phyloP scores from a whole-genome alignment of 2,888 invertebrate species.

The Hydrotaea cyrtoneurina region DNA sequence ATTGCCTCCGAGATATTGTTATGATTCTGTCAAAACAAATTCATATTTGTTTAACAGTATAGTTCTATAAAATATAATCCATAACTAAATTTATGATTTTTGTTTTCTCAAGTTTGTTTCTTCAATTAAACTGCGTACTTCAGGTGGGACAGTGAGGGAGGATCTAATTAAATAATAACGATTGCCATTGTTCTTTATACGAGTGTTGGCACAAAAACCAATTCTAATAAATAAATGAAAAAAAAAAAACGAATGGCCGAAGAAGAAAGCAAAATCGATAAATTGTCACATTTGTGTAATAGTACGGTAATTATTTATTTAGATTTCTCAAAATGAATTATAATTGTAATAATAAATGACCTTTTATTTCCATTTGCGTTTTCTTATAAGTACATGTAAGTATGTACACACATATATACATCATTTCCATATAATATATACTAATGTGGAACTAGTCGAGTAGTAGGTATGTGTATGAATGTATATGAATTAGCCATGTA shows the following conservation, averaged over 20 bases:
- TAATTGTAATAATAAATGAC: constrained; percentile 29
- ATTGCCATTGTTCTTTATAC: not conserved
- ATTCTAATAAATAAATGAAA: not conserved
- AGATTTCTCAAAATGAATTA: constrained; percentile 10
- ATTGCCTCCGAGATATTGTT: no score
- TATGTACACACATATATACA: not conserved
- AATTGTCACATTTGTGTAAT: constrained; percentile 36
- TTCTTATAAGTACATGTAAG: not conserved
- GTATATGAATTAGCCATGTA: not conserved
- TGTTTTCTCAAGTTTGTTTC: no score
- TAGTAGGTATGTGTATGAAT: no score
- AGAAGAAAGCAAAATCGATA: constrained; percentile 30
- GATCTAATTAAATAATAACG: no score
- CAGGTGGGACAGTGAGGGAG: no score
- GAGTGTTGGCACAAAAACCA: constrained; percentile 2
- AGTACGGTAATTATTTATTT: constrained; percentile 14
- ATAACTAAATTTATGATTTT: no score
- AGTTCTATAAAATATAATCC: no score
- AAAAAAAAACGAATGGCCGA: not conserved
- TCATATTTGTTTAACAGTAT: no score
- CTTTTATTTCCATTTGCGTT: not conserved
- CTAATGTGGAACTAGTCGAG: no score
- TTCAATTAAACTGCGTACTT: no score
- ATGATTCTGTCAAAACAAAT: no score
- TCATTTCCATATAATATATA: not conserved